Conservation (phyloP, 2,797 vertebrate genomes). For the Phalloptychus januarius region DNA sequence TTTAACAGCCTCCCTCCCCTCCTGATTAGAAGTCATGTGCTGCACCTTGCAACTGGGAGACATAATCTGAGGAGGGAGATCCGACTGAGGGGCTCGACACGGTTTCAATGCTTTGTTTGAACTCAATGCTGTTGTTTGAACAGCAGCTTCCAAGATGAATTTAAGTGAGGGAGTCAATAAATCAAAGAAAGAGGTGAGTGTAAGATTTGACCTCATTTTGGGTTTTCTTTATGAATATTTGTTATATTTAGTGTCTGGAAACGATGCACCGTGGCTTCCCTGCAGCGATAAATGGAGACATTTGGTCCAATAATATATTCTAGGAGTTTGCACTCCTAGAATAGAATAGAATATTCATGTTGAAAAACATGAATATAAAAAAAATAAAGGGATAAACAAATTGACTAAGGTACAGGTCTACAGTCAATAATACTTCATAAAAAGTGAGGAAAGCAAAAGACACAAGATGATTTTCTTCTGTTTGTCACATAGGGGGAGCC, state of each 20-base stretch:
- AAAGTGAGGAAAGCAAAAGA: background rate
- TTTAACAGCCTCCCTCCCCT: slow-evolving; percentile 18
- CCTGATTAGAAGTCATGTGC: slow-evolving; percentile 48
- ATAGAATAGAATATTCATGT: too few species aligned
- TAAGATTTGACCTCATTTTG: background rate
- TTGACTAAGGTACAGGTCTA: background rate
- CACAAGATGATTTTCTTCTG: slow-evolving; percentile 3
- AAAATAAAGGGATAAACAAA: background rate
- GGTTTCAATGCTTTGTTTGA: slow-evolving; percentile 23
- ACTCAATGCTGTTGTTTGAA: slow-evolving; percentile 21
- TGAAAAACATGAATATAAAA: background rate
- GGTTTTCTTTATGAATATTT: background rate
- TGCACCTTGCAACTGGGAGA: slow-evolving; percentile 44
- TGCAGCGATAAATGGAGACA: background rate
- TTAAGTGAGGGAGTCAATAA: slow-evolving; percentile 15
- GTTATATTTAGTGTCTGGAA: background rate
- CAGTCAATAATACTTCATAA: background rate
- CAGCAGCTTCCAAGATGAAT: slow-evolving; percentile 45
- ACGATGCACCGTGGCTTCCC: background rate
- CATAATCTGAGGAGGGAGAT: slow-evolving; percentile 14
- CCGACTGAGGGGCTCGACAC: slow-evolving; percentile 23
- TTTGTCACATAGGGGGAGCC: slow-evolving; percentile 16
- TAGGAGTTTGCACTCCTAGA: background rate
- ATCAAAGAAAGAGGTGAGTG: slow-evolving; percentile 59
- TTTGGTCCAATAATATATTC: background rate